A percentile compares a stretch with the other conserved stretches of the same genome.
These are phyloP conservation scores for Sterrhoptilus dennistouni DNA, from an alignment of 2,113 vertebrate species.

Conservation along the genomic window DNA sequence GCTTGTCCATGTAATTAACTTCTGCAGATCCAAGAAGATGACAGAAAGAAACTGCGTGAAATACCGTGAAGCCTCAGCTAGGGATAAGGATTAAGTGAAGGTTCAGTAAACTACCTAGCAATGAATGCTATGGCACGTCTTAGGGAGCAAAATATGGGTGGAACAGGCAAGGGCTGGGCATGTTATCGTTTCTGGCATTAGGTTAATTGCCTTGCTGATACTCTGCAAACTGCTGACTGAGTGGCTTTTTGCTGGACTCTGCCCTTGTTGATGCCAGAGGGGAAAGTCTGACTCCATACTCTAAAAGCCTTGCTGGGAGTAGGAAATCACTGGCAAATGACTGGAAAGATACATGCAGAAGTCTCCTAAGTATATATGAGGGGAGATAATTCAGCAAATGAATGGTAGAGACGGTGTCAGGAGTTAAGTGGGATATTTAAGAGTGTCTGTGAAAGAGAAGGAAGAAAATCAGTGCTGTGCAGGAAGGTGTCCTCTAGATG, in stretches of 20 bases:
- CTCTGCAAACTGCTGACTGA: constrained; percentile 16
- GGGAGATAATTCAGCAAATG: not conserved
- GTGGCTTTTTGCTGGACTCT: constrained; percentile 30
- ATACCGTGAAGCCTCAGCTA: not conserved
- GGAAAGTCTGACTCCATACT: not conserved
- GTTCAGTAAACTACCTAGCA: not conserved
- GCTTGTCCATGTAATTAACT: not conserved
- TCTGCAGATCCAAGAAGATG: not conserved
- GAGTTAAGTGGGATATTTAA: not conserved
- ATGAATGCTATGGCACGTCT: not conserved
- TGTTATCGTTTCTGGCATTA: not conserved
- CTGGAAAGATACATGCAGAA: not conserved
- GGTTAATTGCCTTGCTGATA: constrained; percentile 27
- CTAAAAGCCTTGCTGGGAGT: not conserved
- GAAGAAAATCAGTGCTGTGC: not conserved
- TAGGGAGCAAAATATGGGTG: not conserved
- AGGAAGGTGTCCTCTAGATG: not conserved
- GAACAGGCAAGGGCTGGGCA: constrained; percentile 12
- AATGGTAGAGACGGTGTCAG: not conserved
- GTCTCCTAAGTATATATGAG: not conserved
- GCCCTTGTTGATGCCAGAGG: constrained; percentile 44
- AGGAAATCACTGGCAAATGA: not conserved
- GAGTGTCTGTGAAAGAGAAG: accelerated
- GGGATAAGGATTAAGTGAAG: not conserved
- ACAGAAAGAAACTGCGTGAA: not conserved